phyloP scores from a whole-genome alignment of 2,797 vertebrate genomes.

The Melanotaenia trifasciata region DNA sequence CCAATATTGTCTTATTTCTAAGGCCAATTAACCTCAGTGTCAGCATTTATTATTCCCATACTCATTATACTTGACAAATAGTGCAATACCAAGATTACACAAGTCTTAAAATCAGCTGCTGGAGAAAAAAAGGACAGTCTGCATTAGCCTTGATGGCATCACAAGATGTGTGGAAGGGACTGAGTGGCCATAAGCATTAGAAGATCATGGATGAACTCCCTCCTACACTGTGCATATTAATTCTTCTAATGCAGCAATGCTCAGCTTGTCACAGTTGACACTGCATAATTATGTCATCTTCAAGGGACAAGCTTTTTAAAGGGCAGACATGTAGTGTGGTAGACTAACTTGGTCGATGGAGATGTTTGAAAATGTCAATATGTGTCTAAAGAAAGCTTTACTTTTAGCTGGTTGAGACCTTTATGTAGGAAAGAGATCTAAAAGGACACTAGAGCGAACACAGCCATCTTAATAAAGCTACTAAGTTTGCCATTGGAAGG shows the following conservation, averaged over 20 bases:
- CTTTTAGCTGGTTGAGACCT: conserved; percentile 32
- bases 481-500: conserved; percentile 8
- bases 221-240: conserved; percentile 75
- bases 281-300: conserved; percentile 79
- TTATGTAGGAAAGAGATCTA: conserved; percentile 25
- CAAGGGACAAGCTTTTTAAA: conserved; percentile 59
- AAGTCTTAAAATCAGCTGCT: conserved; percentile 45
- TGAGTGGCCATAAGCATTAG: conserved; percentile 65
- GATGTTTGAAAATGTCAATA: conserved; percentile 52
- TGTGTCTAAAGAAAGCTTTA: conserved; percentile 43
- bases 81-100: conserved; percentile 39
- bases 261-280: conserved; percentile 73
- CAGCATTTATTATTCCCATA: conserved; percentile 49
- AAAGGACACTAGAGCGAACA: conserved; percentile 15
- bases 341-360: conserved; percentile 31
- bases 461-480: conserved; percentile 28
- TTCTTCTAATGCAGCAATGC: conserved; percentile 69
- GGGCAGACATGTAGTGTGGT: conserved; percentile 42
- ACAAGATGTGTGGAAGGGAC: conserved; percentile 45
- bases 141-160: conserved; percentile 64
- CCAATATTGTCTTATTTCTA: conserved; percentile 49
- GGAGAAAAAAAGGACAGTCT: conserved; percentile 14
- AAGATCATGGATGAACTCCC: conserved; percentile 61
- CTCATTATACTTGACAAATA: conserved; percentile 65
- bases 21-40: conserved; percentile 62